phyloP scores from a whole-genome alignment of 2,113 vertebrate species.

The Erythrocebus patas region DNA sequence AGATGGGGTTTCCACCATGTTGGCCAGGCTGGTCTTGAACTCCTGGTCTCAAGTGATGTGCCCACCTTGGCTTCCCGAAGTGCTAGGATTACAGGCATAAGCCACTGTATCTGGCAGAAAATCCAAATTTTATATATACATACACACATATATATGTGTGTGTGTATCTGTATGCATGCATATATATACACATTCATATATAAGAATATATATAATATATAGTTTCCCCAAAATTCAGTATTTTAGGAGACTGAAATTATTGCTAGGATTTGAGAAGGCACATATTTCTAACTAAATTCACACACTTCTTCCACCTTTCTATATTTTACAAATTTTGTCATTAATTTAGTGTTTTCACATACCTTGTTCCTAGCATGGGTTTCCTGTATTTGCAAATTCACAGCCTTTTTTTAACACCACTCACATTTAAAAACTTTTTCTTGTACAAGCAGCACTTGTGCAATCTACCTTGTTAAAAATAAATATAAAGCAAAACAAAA shows the following conservation, averaged over 20 bases:
- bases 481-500: constrained; percentile 32
- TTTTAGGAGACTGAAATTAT: constrained; percentile 56
- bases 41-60: too few relatives aligned
- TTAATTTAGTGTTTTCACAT: not conserved
- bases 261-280: not conserved
- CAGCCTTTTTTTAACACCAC: not conserved
- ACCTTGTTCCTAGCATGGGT: not conserved
- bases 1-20: too few relatives aligned
- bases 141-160: too few relatives aligned
- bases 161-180: not conserved
- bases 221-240: not conserved
- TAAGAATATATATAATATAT: not conserved
- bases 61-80: too few relatives aligned
- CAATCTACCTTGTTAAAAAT: constrained; percentile 10
- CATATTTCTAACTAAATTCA: constrained; percentile 33
- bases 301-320: not conserved
- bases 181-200: not conserved
- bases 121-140: not conserved
- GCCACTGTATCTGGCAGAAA: too few relatives aligned
- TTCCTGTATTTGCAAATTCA: not conserved
- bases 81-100: too few relatives aligned
- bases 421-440: constrained; percentile 42
- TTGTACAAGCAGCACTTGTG: not conserved
- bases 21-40: too few relatives aligned
- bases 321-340: constrained; percentile 6